A percentile compares a stretch with the other conserved stretches of the same genome.
Conservation (phyloP, 92 coral and sea anemone species). For the Palythoa grandiflora region DNA sequence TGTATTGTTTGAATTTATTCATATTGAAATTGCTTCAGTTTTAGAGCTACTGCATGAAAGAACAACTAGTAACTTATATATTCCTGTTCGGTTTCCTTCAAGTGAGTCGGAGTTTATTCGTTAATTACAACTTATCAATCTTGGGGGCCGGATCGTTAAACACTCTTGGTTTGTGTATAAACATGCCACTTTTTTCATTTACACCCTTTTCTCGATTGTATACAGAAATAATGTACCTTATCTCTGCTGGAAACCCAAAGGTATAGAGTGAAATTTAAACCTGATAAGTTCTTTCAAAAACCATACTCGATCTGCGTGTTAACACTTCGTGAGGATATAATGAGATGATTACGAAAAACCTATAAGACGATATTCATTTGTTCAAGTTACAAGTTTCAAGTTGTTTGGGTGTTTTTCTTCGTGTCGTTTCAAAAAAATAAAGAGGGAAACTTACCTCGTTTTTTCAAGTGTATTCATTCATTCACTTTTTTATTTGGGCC, state of each 20-base stretch:
- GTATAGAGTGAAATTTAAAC: background rate
- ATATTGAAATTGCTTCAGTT: background rate
- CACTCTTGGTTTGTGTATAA: slow-evolving; percentile 17
- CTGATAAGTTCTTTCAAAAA: background rate
- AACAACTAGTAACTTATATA: background rate
- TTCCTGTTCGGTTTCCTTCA: slow-evolving; percentile 16
- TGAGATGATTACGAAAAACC: slow-evolving; percentile 26
- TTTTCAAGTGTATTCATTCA: slow-evolving; percentile 1
- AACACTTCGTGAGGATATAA: slow-evolving; percentile 43
- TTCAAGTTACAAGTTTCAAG: slow-evolving; percentile 17
- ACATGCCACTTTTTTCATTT: slow-evolving; percentile 42
- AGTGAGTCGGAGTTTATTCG: slow-evolving; percentile 27
- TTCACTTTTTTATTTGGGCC: background rate
- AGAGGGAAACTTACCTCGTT: slow-evolving; percentile 20
- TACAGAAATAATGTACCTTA: background rate
- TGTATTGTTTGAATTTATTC: slow-evolving; percentile 6
- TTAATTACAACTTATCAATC: slow-evolving; percentile 41
- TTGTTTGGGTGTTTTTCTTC: slow-evolving; percentile 1
- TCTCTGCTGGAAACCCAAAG: background rate
- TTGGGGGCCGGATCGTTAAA: slow-evolving; percentile 11
- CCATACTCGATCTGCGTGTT: background rate
- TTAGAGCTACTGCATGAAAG: background rate
- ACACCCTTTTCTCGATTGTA: background rate
- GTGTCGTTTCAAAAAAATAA: background rate
- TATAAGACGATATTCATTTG: slow-evolving; percentile 12